A percentile compares a stretch with the other conserved stretches of the same genome.
phyloP scores from a whole-genome alignment of 2,888 invertebrate species.

The Ceramica pisi region DNA sequence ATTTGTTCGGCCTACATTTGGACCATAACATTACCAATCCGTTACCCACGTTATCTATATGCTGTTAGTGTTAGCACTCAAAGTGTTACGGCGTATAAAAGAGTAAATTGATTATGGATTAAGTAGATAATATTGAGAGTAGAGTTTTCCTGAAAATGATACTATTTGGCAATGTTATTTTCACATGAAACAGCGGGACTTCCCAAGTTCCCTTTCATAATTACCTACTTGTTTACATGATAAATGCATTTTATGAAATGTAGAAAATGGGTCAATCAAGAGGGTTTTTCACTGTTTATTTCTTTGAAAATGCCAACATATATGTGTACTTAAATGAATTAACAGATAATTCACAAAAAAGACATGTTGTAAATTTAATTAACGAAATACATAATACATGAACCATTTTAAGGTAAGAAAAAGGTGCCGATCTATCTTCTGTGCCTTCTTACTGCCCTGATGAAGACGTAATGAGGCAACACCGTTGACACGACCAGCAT shows the following conservation, averaged over 20 bases:
- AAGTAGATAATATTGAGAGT: constrained; percentile 16
- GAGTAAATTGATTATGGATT: constrained; percentile 50
- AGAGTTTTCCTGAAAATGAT: background rate
- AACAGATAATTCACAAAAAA: constrained; percentile 2
- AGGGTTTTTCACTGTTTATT: constrained; percentile 18
- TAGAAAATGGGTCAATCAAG: constrained; percentile 2
- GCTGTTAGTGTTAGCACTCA: constrained; percentile 61
- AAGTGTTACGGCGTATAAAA: constrained; percentile 48
- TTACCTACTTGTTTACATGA: background rate
- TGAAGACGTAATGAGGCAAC: constrained; percentile 60
- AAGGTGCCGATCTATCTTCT: constrained; percentile 32
- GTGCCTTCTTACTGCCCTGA: constrained; percentile 20
- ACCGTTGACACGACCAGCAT: constrained; percentile 41
- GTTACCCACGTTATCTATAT: constrained; percentile 66
- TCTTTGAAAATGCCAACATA: constrained; percentile 6
- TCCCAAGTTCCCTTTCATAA: background rate
- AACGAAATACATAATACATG: constrained; percentile 42
- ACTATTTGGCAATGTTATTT: background rate
- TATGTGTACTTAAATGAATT: constrained; percentile 10
- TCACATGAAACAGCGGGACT: background rate
- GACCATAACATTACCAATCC: constrained; percentile 66
- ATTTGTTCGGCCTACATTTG: constrained; percentile 70
- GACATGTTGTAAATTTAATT: constrained; percentile 21
- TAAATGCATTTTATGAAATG: background rate
- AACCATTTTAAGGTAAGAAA: constrained; percentile 34